phyloP scores from a whole-genome alignment of 2,797 vertebrate genomes.

The Sebastes itinus region DNA sequence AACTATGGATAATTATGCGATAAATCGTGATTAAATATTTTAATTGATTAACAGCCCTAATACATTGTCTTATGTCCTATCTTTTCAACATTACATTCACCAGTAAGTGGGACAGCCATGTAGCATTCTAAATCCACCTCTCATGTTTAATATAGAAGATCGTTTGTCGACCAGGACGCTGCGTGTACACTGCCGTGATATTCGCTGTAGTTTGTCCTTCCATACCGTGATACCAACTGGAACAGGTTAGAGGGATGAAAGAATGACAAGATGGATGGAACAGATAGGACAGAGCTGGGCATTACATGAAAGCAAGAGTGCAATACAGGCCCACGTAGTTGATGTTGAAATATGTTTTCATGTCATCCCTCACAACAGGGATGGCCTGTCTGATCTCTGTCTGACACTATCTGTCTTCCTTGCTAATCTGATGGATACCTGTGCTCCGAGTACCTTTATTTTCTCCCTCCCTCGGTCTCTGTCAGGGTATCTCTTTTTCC shows the following conservation, averaged over 20 bases:
- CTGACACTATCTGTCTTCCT: constrained; percentile 56
- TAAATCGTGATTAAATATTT: no score
- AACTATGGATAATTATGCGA: no score
- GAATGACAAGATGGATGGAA: constrained; percentile 51
- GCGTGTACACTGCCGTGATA: not conserved
- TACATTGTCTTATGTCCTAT: not conserved
- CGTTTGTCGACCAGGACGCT: not conserved
- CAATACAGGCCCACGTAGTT: constrained; percentile 34
- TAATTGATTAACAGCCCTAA: no score
- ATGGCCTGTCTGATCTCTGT: constrained; percentile 56
- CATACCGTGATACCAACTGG: constrained; percentile 29
- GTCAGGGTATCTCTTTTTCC: constrained; percentile 13
- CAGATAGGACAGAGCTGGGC: constrained; percentile 55
- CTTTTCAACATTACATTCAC: not conserved
- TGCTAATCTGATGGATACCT: constrained; percentile 75
- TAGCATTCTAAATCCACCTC: not conserved
- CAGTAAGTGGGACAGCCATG: not conserved
- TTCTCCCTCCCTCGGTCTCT: not conserved
- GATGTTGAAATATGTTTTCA: constrained; percentile 51
- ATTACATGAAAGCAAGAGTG: constrained; percentile 63
- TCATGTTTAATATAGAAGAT: not conserved
- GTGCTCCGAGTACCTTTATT: constrained; percentile 39
- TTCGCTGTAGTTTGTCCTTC: constrained; percentile 15
- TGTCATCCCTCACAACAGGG: constrained; percentile 56
- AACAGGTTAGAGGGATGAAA: constrained; percentile 54